Percentiles rank a stretch among this genome's conserved stretches.
phyloP scores from a whole-genome alignment of 2,113 vertebrate species.

The Tursiops truncatus region DNA sequence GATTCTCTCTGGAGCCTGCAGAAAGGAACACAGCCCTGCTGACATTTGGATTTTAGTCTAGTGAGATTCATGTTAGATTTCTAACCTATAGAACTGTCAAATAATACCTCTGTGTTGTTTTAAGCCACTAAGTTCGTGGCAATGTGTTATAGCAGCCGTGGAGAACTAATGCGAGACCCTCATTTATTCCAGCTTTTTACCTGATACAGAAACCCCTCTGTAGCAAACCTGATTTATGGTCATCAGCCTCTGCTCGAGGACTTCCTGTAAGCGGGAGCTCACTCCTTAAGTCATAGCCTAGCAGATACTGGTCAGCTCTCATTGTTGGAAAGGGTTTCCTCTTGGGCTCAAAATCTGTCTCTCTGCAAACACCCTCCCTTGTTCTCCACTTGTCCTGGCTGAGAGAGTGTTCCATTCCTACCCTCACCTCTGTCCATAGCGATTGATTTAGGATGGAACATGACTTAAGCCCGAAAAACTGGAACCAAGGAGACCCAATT shows the following conservation, averaged over 20 bases:
- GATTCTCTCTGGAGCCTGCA: not conserved
- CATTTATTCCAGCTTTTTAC: not conserved
- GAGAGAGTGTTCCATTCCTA: not conserved
- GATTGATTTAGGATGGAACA: not conserved
- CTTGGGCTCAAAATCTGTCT: not conserved
- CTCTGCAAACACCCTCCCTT: not conserved
- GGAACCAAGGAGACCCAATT: not conserved
- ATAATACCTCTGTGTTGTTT: not conserved
- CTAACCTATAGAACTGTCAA: not conserved
- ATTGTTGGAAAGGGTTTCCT: not conserved
- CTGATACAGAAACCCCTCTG: not conserved
- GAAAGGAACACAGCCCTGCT: not conserved
- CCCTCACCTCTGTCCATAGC: accelerated
- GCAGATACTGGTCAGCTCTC: not conserved
- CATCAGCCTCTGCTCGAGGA: not conserved
- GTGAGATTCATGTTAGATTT: not conserved
- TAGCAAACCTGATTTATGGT: not conserved
- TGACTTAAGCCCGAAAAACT: not conserved
- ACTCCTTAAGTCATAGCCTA: not conserved
- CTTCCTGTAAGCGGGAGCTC: accelerated
- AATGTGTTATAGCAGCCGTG: not conserved
- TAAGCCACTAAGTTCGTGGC: not conserved
- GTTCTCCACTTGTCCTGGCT: not conserved
- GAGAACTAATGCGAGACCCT: not conserved
- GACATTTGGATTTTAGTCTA: not conserved